A percentile compares a stretch with the other conserved stretches of the same genome.
Evolutionary conservation across 2,888 invertebrate species (phyloP).

Genomic region (Ypsolopha scabrella): DNA sequence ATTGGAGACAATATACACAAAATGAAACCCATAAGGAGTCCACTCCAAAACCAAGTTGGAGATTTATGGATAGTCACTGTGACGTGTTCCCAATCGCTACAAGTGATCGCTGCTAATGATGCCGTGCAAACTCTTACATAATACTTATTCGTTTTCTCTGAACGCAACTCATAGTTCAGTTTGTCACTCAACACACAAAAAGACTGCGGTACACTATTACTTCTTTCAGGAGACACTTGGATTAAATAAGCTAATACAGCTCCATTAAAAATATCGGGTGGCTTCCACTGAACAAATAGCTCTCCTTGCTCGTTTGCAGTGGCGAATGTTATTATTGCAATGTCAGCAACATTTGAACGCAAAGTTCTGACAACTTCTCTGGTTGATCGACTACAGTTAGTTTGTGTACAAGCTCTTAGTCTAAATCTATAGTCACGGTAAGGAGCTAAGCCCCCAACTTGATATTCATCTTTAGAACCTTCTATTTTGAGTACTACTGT

Average conservation of each 20-base stretch:
- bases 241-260: constrained; percentile 45
- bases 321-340: constrained; percentile 23
- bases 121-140: constrained; percentile 26
- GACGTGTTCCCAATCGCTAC: constrained; percentile 18
- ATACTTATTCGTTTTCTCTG: constrained; percentile 26
- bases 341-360: constrained; percentile 30
- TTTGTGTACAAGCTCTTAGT: constrained; percentile 38
- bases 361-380: constrained; percentile 42
- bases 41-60: constrained; percentile 27
- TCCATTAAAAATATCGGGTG: constrained; percentile 43
- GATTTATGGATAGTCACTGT: constrained; percentile 14
- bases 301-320: constrained; percentile 23
- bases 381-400: constrained; percentile 39
- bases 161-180: constrained; percentile 4
- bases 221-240: constrained; percentile 35
- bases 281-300: constrained; percentile 38
- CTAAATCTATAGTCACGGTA: constrained; percentile 51
- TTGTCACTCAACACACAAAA: constrained; percentile 27
- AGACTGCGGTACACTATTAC: constrained; percentile 26
- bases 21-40: constrained; percentile 30
- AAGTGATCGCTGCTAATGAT: constrained; percentile 27
- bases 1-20: constrained; percentile 26
- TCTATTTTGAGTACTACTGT: constrained; percentile 33
- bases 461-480: constrained; percentile 24
- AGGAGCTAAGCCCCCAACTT: constrained; percentile 42